Evolutionary conservation across 1,140 invertebrate species (phyloP).

Genomic region (Atta texana): DNA sequence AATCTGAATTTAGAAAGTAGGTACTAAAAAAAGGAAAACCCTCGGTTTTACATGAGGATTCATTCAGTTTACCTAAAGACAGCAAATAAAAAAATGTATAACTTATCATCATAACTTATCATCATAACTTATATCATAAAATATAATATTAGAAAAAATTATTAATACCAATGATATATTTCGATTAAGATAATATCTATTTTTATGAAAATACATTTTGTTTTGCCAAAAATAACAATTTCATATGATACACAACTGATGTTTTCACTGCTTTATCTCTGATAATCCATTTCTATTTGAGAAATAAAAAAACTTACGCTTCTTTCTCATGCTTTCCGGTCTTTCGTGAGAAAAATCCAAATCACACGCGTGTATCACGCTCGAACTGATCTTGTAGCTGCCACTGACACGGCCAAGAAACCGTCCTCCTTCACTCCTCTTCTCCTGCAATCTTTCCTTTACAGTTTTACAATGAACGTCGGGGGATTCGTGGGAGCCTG

Average conservation of each 20-base stretch:
- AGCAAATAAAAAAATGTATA: not conserved
- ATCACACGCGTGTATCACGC: conserved; percentile 32
- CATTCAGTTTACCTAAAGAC: not conserved
- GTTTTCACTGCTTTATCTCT: not conserved
- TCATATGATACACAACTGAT: not conserved
- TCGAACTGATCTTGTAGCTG: conserved; percentile 59
- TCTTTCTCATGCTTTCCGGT: not conserved
- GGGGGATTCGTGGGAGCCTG: conserved; percentile 79
- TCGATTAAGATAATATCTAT: not conserved
- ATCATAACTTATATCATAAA: too few relatives aligned
- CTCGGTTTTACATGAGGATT: not conserved
- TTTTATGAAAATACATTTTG: not conserved
- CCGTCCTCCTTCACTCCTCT: not conserved
- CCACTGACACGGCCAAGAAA: conserved; percentile 64
- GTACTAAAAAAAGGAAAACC: not conserved
- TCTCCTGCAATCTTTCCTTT: conserved; percentile 76
- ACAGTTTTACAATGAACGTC: conserved; percentile 71
- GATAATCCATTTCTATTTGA: not conserved
- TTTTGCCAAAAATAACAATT: not conserved
- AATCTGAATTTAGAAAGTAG: not conserved
- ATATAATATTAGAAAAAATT: not conserved
- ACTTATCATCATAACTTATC: not conserved
- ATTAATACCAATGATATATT: not conserved
- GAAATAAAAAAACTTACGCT: not conserved
- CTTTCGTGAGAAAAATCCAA: conserved; percentile 16